Evolutionary conservation across 2,797 vertebrate species (phyloP).

Genomic region (Hypotaenidia philippensis): DNA sequence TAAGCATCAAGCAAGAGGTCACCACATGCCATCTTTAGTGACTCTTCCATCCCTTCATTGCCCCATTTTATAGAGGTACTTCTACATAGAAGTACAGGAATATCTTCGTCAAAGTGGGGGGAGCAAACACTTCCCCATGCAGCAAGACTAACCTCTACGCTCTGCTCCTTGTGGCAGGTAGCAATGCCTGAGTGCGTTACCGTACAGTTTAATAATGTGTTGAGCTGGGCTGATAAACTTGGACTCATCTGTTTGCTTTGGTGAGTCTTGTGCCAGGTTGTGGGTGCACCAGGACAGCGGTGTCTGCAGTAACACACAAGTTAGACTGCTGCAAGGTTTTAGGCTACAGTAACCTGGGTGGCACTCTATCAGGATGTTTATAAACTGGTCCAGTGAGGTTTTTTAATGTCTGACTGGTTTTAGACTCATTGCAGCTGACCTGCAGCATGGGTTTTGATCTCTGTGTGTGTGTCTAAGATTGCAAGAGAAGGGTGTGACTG

Average conservation of each 20-base stretch:
- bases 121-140: fast-evolving
- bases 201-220: fast-evolving
- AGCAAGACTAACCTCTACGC: not conserved
- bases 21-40: not conserved
- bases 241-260: not conserved
- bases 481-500: not conserved
- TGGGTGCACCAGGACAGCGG: not conserved
- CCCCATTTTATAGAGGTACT: not conserved
- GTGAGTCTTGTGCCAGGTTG: not conserved
- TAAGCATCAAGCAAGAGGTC: not conserved
- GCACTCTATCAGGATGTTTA: not conserved
- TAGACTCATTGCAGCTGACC: conserved; percentile 37
- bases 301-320: not conserved
- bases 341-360: not conserved
- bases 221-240: not conserved
- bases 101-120: fast-evolving
- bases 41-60: not conserved
- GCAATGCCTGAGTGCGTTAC: fast-evolving
- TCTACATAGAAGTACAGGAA: not conserved
- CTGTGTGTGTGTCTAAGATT: not conserved
- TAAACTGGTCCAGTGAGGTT: not conserved
- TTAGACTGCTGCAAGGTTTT: not conserved
- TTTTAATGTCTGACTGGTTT: conserved; percentile 3
- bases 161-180: not conserved
- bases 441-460: not conserved